Percentiles rank a stretch among this genome's conserved stretches.
Conservation (phyloP, 1,140 invertebrate species). For the silkworm (Bombyx mori) region DNA sequence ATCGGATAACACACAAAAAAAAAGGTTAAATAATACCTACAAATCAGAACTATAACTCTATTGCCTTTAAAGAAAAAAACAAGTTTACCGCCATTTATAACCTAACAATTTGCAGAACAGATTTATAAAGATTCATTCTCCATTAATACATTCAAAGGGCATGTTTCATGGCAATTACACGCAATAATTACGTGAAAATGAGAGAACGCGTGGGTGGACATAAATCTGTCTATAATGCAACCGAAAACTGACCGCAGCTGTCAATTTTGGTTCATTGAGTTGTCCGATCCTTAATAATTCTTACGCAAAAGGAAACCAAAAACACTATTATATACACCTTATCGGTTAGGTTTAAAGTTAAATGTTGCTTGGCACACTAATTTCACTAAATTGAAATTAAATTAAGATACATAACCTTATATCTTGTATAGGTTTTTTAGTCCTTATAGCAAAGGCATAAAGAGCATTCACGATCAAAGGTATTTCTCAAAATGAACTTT, state of each 20-base stretch:
- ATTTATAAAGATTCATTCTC: too few species aligned
- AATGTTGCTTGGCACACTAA: not conserved
- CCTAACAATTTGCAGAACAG: too few species aligned
- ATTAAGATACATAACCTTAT: not conserved
- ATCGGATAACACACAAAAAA: too few species aligned
- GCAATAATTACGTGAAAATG: too few species aligned
- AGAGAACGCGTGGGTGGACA: slow-evolving; percentile 33
- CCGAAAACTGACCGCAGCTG: slow-evolving; percentile 50
- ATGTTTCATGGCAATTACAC: too few species aligned
- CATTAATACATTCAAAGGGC: too few species aligned
- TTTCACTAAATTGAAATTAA: not conserved
- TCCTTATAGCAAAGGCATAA: slow-evolving; percentile 5
- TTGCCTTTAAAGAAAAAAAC: too few species aligned
- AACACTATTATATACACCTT: not conserved
- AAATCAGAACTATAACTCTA: too few species aligned
- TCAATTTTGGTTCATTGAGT: slow-evolving; percentile 46
- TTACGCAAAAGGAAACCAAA: too few species aligned
- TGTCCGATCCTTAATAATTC: slow-evolving; percentile 20
- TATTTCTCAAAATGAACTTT: slow-evolving; percentile 27
- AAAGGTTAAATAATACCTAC: too few species aligned
- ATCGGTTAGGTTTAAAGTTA: not conserved
- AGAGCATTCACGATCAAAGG: slow-evolving; percentile 35
- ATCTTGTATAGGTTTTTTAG: not conserved
- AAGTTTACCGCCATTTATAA: too few species aligned
- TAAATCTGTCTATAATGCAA: slow-evolving; percentile 37